These are phyloP conservation scores for Triplophysa rosa DNA, from an alignment of 2,113 vertebrate species.

Conservation along the genomic window DNA sequence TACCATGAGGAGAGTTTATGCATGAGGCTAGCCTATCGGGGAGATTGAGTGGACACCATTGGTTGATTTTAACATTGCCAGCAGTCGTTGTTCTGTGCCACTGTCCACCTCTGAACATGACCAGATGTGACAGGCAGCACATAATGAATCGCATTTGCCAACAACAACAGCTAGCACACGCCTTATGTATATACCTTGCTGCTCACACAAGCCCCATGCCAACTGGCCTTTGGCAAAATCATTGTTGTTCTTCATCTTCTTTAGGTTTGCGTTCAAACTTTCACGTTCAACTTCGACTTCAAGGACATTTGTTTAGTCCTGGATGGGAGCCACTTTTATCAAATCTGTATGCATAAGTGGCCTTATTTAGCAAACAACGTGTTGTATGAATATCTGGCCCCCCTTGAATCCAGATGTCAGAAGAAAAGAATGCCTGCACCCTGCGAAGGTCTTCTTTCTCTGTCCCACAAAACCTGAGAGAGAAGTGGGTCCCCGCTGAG, in stretches of 20 bases:
- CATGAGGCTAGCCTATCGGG: conserved; percentile 38
- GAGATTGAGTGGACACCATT: conserved; percentile 17
- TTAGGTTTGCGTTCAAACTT: conserved; percentile 17
- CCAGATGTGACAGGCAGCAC: not conserved
- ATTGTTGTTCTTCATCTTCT: not conserved
- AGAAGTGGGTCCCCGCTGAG: conserved; percentile 25
- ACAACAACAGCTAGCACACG: not conserved
- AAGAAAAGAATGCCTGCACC: conserved; percentile 37
- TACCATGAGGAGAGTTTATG: conserved; percentile 44
- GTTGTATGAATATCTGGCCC: conserved; percentile 32
- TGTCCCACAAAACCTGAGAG: conserved; percentile 45
- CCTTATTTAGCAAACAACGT: conserved; percentile 20
- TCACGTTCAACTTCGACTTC: conserved; percentile 14
- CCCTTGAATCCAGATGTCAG: conserved; percentile 43
- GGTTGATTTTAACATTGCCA: conserved; percentile 18
- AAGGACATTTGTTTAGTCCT: conserved; percentile 28
- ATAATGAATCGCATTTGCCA: conserved; percentile 8
- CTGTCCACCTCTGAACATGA: conserved; percentile 20
- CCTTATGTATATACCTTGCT: not conserved
- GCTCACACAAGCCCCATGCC: not conserved
- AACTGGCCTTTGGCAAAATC: not conserved
- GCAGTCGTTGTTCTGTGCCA: not conserved
- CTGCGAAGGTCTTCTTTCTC: conserved; percentile 41
- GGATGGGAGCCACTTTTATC: conserved; percentile 32
- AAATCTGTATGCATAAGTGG: conserved; percentile 30